Percentiles rank a stretch among this genome's conserved stretches.
phyloP scores from a whole-genome alignment of 2,888 invertebrate genomes.

The Villa cingulata region DNA sequence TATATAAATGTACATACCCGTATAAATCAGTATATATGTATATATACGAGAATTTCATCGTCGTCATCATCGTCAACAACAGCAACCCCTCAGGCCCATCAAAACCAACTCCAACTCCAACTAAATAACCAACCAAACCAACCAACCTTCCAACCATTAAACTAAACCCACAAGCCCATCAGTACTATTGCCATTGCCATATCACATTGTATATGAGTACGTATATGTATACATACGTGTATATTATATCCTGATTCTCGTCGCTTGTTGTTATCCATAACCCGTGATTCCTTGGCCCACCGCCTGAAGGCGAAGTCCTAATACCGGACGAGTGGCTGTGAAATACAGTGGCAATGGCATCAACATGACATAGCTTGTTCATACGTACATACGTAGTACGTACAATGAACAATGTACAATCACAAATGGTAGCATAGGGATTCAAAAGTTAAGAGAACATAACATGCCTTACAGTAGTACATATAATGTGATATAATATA shows the following conservation, averaged over 20 bases:
- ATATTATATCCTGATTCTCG: too few species aligned
- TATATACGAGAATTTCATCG: not conserved
- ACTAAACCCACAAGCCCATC: not conserved
- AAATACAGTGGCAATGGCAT: constrained; percentile 9
- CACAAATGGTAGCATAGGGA: constrained; percentile 6
- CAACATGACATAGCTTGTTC: constrained; percentile 15
- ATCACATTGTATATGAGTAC: too few species aligned
- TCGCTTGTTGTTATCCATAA: not conserved
- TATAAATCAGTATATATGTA: not conserved
- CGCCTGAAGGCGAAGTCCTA: not conserved
- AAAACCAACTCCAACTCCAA: not conserved
- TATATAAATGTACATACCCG: too few species aligned
- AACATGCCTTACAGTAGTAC: constrained; percentile 2
- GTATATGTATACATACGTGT: too few species aligned
- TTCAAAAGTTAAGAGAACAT: constrained; percentile 11
- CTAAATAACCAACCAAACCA: too few species aligned
- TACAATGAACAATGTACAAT: too few species aligned
- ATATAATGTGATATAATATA: too few species aligned
- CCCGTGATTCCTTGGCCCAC: not conserved
- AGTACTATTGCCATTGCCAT: not conserved
- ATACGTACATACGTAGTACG: too few species aligned
- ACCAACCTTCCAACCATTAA: too few species aligned
- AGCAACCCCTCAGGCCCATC: not conserved
- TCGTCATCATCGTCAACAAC: not conserved
- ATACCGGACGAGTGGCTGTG: not conserved